A percentile compares a stretch with the other conserved stretches of the same genome.
Evolutionary conservation across 2,797 vertebrate species (phyloP).

Genomic region (Eleutherodactylus coqui): DNA sequence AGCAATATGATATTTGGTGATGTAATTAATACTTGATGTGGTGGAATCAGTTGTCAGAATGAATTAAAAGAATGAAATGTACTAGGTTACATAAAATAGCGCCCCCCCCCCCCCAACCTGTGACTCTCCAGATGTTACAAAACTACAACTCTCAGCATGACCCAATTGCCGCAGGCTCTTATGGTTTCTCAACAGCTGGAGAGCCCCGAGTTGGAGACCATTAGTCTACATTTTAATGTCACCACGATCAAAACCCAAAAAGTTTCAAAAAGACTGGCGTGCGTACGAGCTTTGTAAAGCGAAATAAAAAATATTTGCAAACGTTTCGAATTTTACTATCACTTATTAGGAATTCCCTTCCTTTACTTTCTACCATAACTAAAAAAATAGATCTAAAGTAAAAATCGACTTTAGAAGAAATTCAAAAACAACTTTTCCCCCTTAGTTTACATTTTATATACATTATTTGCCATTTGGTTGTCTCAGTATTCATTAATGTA

Average conservation of each 20-base stretch:
- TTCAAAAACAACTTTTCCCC: too few relatives aligned
- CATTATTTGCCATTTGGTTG: too few relatives aligned
- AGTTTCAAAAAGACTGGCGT: background rate
- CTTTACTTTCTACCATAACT: too few relatives aligned
- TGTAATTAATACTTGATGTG: background rate
- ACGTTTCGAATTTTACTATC: too few relatives aligned
- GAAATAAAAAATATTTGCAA: too few relatives aligned
- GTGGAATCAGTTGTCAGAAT: background rate
- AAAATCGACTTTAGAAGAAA: too few relatives aligned
- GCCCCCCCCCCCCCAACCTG: background rate
- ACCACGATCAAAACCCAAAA: background rate
- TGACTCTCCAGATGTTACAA: background rate
- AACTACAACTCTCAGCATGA: conserved; percentile 2
- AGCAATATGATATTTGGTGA: background rate
- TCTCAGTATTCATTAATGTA: background rate
- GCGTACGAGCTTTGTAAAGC: too few relatives aligned
- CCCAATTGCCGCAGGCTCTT: background rate
- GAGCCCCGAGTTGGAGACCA: background rate
- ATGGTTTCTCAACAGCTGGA: background rate
- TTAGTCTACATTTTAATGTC: background rate
- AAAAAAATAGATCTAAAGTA: too few relatives aligned
- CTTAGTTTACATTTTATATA: too few relatives aligned
- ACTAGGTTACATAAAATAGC: background rate
- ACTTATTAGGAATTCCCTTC: too few relatives aligned
- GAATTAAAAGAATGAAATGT: background rate